phyloP scores from a whole-genome alignment of 2,113 vertebrate species.

The Camelus dromedarius region DNA sequence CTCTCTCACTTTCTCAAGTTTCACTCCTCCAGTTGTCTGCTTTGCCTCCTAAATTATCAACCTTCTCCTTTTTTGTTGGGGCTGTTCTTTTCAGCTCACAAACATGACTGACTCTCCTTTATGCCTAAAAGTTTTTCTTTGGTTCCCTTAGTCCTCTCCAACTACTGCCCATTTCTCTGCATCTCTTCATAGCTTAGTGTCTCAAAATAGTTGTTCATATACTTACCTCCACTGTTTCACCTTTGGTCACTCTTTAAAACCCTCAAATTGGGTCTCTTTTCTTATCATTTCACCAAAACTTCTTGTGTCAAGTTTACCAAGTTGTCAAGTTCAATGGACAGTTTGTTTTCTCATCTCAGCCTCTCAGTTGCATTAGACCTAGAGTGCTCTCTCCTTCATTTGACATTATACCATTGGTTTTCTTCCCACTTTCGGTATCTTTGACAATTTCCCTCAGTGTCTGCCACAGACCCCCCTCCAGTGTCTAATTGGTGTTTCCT shows the following conservation, averaged over 20 bases:
- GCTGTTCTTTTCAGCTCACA: neutral
- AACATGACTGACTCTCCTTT: neutral
- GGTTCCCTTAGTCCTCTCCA: neutral
- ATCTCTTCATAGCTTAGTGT: neutral
- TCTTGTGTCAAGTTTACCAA: neutral
- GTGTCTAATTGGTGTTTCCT: neutral
- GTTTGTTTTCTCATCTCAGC: neutral
- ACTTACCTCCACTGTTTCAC: neutral
- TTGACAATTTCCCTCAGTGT: neutral
- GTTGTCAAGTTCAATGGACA: neutral
- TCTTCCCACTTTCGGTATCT: neutral
- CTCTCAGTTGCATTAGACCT: neutral
- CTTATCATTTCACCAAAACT: neutral
- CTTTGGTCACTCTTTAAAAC: neutral
- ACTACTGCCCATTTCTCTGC: neutral
- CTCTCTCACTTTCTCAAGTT: neutral
- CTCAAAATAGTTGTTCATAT: neutral
- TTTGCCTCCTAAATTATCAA: neutral
- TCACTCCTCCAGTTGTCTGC: neutral
- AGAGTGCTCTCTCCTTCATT: neutral
- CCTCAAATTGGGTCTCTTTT: neutral
- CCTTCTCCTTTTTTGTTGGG: neutral
- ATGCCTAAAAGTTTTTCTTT: neutral
- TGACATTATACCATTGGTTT: neutral
- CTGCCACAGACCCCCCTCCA: neutral